Base-by-base conservation (phyloP, 2,888 invertebrate genomes). In the Steinernema carpocapsae region DNA sequence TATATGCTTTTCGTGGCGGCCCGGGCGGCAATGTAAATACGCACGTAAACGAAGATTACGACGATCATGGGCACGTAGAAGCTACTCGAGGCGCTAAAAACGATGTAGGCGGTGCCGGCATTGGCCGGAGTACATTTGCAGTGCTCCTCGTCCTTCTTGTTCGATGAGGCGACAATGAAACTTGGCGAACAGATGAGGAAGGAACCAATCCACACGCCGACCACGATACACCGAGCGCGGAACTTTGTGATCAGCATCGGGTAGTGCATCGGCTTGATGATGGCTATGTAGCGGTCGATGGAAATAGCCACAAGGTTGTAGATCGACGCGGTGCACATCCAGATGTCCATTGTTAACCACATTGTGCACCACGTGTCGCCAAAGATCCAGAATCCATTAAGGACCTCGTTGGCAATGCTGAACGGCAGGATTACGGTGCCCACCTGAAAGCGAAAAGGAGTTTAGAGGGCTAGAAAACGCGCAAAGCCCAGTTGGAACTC, bases 301-400 rank as follows among this genome's bases (percentile, higher is more conserved):
- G 94, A 94, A 88, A 97, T 97, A 84, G 94, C 96, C 88, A 95
- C 95, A 74, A 97, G 91, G 89, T 97, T 97, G 83, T 97, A 91
- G 86, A 97, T 97, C 84, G 95, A 95, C 0, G 97, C 95, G 0
- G 97, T 97, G 90, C 96, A 97, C 93, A 97, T 93, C 94, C 96
- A 95, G 14, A 97, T 97, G 89, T 97, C 97, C 75, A 96, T 92
- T 0, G 97, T 96, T 79, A 97, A 90, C 97, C 97, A 97, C 81
- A 95, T 92, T 14, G 85, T 86, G 77, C 97, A 97, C 94, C 96
- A 95, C 59, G 94, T 91, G 88, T 93, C 93, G 71, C 97, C 96
- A 88, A 96, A 97, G 85, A 96, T 93, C 97, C 97, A 97, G 88
- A 94, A 92, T 92, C 87, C 85, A 37, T 88, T 84, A 17, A 95